Evolutionary conservation across 2,113 vertebrate genomes (phyloP).

Genomic region (Leptodactylus fuscus): DNA sequence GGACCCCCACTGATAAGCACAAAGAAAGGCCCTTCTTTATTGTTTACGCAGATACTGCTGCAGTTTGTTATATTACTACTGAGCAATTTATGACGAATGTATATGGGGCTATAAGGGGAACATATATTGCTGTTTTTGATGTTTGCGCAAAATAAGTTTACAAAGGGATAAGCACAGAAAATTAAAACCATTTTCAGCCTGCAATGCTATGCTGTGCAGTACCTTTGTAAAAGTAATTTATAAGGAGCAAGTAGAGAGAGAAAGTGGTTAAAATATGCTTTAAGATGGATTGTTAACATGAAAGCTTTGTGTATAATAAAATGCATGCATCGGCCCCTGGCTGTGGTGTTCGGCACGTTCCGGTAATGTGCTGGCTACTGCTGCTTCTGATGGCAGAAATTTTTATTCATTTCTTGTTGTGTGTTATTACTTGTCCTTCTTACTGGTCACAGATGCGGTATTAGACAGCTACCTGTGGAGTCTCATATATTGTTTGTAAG

Average conservation of each 20-base stretch:
- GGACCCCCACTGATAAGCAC: too few species aligned
- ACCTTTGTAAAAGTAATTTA: too few species aligned
- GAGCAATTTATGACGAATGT: too few species aligned
- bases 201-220: not conserved
- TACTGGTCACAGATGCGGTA: not conserved
- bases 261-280: not conserved
- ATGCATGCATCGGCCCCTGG: not conserved
- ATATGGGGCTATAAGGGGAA: too few species aligned
- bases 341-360: not conserved
- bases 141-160: not conserved
- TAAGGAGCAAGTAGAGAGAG: too few species aligned
- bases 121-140: too few species aligned
- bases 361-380: not conserved
- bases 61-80: too few species aligned
- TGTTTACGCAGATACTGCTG: too few species aligned
- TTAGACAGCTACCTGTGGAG: not conserved
- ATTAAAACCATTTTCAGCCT: not conserved
- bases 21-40: too few species aligned
- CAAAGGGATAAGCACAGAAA: not conserved
- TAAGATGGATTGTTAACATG: not conserved
- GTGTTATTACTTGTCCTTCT: not conserved
- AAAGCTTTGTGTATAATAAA: slow-evolving; percentile 13
- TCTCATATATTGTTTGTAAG: not conserved
- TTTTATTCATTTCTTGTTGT: not conserved
- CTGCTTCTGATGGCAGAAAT: not conserved